phyloP scores from a whole-genome alignment of 2,113 vertebrate genomes.

The Hyla sarda region DNA sequence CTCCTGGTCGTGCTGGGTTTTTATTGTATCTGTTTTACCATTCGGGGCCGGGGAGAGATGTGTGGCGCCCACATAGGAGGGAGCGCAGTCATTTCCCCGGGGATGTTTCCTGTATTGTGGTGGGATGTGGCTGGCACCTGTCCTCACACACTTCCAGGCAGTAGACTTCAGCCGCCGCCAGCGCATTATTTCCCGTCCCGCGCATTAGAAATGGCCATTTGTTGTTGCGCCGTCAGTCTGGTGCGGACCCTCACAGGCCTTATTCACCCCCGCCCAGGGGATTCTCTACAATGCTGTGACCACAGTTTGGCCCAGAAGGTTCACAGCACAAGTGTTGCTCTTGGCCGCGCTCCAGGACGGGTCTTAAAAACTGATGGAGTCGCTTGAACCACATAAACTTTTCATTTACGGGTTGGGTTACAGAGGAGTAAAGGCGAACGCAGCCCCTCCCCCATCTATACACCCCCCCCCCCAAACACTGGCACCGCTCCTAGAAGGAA shows the following conservation, averaged over 20 bases:
- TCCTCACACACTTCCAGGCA: background rate
- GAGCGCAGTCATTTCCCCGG: too few species aligned
- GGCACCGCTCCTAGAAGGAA: slow-evolving; percentile 36
- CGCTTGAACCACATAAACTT: slow-evolving; percentile 48
- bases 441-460: background rate
- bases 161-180: background rate
- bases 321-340: slow-evolving; percentile 37
- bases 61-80: too few species aligned
- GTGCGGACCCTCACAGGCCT: background rate
- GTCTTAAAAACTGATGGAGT: slow-evolving; percentile 26
- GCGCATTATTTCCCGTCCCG: background rate
- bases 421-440: background rate
- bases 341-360: slow-evolving; percentile 32
- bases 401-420: slow-evolving; percentile 43
- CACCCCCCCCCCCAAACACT: background rate
- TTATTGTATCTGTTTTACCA: too few species aligned
- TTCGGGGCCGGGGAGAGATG: too few species aligned
- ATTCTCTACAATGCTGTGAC: slow-evolving; percentile 28
- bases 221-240: slow-evolving; percentile 13
- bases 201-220: background rate
- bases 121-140: slow-evolving; percentile 1
- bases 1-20: too few species aligned
- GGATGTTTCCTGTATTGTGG: background rate
- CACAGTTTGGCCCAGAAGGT: slow-evolving; percentile 11
- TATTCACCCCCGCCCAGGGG: slow-evolving; percentile 4